phyloP scores from a whole-genome alignment of 1,140 invertebrate genomes.

The Atta cephalotes region DNA sequence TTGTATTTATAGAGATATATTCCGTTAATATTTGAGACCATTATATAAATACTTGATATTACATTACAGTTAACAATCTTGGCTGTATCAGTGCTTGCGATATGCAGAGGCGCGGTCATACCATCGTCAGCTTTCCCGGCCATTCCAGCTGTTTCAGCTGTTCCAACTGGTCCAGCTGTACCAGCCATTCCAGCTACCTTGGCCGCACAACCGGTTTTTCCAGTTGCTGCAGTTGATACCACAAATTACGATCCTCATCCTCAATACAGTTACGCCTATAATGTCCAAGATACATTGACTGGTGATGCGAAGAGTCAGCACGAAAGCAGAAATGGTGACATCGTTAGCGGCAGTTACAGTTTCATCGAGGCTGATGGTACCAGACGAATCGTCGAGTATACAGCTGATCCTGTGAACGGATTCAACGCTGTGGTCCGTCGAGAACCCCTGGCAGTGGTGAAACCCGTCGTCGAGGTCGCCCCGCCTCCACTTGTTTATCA shows the following conservation, averaged over 20 bases:
- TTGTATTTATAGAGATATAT: not conserved
- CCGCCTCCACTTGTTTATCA: constrained; percentile 58
- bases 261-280: constrained; percentile 89
- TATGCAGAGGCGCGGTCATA: constrained; percentile 69
- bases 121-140: constrained; percentile 56
- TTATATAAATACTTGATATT: not conserved
- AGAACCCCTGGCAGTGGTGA: constrained; percentile 77
- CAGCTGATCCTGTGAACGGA: constrained; percentile 84
- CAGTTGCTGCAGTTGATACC: constrained; percentile 54
- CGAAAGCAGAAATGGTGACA: constrained; percentile 88
- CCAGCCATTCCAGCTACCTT: constrained; percentile 39
- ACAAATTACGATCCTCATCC: constrained; percentile 86
- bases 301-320: constrained; percentile 90
- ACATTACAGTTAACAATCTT: constrained; percentile 76
- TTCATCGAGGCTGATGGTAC: constrained; percentile 85
- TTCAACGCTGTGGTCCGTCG: constrained; percentile 85
- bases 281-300: constrained; percentile 89
- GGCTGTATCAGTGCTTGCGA: constrained; percentile 52
- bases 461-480: constrained; percentile 69
- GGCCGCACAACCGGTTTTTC: constrained; percentile 56
- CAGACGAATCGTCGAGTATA: constrained; percentile 83
- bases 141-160: constrained; percentile 7
- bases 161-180: constrained; percentile 30
- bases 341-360: constrained; percentile 85
- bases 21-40: not conserved